A percentile compares a stretch with the other conserved stretches of the same genome.
Conservation (phyloP, 2,113 vertebrate species). For the Clinocottus analis region DNA sequence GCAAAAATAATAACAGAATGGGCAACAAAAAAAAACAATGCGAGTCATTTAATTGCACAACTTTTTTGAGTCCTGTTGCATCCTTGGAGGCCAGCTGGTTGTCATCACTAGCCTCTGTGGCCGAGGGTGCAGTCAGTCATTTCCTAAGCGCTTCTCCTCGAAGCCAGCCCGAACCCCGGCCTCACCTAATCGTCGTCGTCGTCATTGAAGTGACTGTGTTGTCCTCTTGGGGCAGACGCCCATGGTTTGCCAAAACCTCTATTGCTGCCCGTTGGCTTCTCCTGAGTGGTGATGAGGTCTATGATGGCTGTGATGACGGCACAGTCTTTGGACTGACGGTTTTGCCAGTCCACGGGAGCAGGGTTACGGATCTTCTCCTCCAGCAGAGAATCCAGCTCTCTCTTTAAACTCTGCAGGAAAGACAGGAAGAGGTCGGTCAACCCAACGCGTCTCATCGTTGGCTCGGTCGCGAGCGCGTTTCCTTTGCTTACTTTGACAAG, state of each 20-base stretch:
- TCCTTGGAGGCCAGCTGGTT: conserved; percentile 21
- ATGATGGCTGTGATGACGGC: conserved; percentile 95
- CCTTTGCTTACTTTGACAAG: conserved; percentile 90
- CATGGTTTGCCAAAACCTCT: conserved; percentile 56
- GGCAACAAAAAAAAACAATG: not conserved
- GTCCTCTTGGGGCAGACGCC: conserved; percentile 76
- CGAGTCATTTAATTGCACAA: conserved; percentile 22
- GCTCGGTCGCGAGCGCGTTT: not conserved
- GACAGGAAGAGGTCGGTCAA: not conserved
- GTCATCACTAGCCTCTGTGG: conserved; percentile 28
- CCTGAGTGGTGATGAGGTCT: conserved; percentile 97
- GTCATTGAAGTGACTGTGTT: conserved; percentile 68
- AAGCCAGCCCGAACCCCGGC: not conserved
- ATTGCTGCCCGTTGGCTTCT: conserved; percentile 70
- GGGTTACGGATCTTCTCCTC: conserved; percentile 95
- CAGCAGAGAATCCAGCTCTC: conserved; percentile 90
- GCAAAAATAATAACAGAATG: conserved; percentile 9
- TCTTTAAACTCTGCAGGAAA: conserved; percentile 87
- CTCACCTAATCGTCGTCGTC: conserved; percentile 79
- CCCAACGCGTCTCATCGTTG: not conserved
- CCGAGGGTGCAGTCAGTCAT: conserved; percentile 6
- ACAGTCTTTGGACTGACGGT: conserved; percentile 89
- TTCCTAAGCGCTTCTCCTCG: not conserved
- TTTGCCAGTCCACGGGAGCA: conserved; percentile 92
- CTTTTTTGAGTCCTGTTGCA: not conserved